Percentiles rank a stretch among this genome's conserved stretches.
Evolutionary conservation across 2,113 vertebrate genomes (phyloP).

Genomic region (Rattus norvegicus): GRCr8 NC_086031.1:92888001-92888500

Average conservation of each 20-base stretch:
- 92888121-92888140: conserved; percentile 62
- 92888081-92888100: conserved; percentile 72
- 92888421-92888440: not conserved
- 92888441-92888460: not conserved
- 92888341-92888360: not conserved
- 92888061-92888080: conserved; percentile 66
- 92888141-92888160: conserved; percentile 40
- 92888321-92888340: not conserved
- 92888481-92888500: not conserved
- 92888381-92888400: not conserved
- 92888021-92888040: conserved; percentile 31
- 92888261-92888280: not conserved
- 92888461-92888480: not conserved
- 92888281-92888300: not conserved
- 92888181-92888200: not conserved
- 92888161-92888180: conserved; percentile 54
- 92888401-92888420: rapidly evolving
- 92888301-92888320: not conserved
- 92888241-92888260: not conserved
- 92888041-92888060: conserved; percentile 6
- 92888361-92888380: not conserved
- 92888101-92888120: conserved; percentile 61
- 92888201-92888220: not conserved
- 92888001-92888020: conserved; percentile 23
- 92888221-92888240: not conserved